Evolutionary conservation across 2,113 vertebrate species (phyloP).

Genomic region (Cyphomyrus plagiostoma): DNA sequence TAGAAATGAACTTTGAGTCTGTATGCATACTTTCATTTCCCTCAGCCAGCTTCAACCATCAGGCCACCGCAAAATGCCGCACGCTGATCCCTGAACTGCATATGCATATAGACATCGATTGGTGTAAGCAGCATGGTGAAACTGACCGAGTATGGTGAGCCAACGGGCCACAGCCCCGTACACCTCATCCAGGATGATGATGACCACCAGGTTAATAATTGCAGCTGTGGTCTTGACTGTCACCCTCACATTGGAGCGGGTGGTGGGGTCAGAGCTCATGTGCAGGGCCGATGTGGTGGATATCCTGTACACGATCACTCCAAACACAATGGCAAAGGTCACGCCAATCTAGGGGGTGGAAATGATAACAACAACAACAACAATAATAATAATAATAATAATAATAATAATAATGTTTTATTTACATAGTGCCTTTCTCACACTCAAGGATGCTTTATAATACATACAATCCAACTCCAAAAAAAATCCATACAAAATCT

Average conservation of each 20-base stretch:
- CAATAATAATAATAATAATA: background rate
- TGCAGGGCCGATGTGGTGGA: conserved; percentile 86
- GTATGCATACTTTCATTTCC: background rate
- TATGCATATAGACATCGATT: background rate
- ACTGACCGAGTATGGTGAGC: conserved; percentile 87
- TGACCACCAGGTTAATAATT: conserved; percentile 95
- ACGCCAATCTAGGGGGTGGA: conserved; percentile 72
- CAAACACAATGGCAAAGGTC: conserved; percentile 93
- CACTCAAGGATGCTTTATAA: no score
- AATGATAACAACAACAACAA: background rate
- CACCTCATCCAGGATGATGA: conserved; percentile 93
- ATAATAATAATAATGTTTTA: background rate
- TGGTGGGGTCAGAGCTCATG: conserved; percentile 79
- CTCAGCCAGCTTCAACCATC: background rate
- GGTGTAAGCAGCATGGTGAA: background rate
- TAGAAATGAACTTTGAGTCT: background rate
- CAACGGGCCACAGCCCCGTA: conserved; percentile 88
- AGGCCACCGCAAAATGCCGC: background rate
- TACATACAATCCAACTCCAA: background rate
- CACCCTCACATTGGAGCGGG: conserved; percentile 80
- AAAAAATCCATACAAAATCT: background rate
- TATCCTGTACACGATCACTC: conserved; percentile 92
- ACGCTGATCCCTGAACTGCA: background rate
- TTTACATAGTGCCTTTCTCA: background rate
- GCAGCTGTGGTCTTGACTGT: conserved; percentile 92